Evolutionary conservation across 2,888 invertebrate genomes (phyloP), one percentile per base, ranked within the genome.

Genomic region (Lingula anatina): DNA sequence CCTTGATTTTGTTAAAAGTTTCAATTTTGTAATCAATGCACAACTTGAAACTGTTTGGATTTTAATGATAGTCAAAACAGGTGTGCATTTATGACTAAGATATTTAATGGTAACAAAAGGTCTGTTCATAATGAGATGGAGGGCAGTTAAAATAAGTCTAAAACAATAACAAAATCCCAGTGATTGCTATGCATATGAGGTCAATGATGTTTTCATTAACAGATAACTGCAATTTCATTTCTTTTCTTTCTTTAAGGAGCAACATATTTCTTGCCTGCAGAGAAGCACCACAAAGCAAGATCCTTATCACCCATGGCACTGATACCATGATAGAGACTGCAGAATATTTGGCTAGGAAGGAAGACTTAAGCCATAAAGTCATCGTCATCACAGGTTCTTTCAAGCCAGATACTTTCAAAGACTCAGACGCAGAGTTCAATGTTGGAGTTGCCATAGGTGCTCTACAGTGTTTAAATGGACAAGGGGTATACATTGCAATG

Each of bases 271-370:
- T 44, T n/a, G 38, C 42, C 2, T 55, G 54, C 31, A 18, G 26
- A 9, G 44, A 44, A 1, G 27, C 50, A 3, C 3, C 18, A 5
- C 18, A 24, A 2, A 23, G 28, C 2, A 49, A 47, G 44, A 58
- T 66, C 39, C 42, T 66, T 2, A 51, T 67, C 20, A 66, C 67
- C 12, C 67, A 67, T 47, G 66, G 67, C 15, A 67, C 66, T 2
- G 65, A 67, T 47, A 62, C 64, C 9, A 54, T 67, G 53, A 44
- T 66, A 5, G 54, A 62, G 20, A 67, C 66, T 5, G 66, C 62
- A 21, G 36, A 35, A 2, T 62, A 53, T 39, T 44, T 65, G 18
- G 43, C 56, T 5, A n/a, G n/a, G n/a, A 44, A n/a, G 9, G 38
- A 44, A 12, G 28, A 46, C 0, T 21, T 51, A 3, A n/a, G n/a